Evolutionary conservation across 2,888 invertebrate species (phyloP).

Genomic region (Cosmopolites sordidus): DNA sequence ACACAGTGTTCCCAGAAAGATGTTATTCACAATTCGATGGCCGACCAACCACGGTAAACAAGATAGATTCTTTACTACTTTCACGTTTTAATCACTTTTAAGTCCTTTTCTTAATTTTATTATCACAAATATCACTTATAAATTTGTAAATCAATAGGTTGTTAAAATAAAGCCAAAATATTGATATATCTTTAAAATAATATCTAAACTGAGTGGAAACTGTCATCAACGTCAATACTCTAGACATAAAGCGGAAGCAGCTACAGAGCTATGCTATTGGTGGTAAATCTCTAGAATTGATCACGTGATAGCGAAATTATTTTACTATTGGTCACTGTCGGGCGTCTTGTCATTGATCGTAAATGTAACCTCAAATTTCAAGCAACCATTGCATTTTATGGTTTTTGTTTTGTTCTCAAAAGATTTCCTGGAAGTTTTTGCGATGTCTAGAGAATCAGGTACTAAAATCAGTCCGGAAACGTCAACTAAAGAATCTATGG

Average conservation of each 20-base stretch:
- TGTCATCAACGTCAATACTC: not conserved
- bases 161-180: too few species aligned
- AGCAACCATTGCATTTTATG: too few species aligned
- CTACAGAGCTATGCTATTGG: not conserved
- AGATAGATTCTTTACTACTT: slow-evolving; percentile 37
- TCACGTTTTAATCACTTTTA: too few species aligned
- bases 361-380: too few species aligned
- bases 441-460: not conserved
- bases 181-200: not conserved
- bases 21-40: slow-evolving; percentile 67
- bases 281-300: not conserved
- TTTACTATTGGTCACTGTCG: not conserved
- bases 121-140: too few species aligned
- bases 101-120: too few species aligned
- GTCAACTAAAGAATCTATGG: slow-evolving; percentile 9
- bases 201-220: not conserved
- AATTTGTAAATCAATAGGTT: too few species aligned
- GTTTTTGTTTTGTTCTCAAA: not conserved
- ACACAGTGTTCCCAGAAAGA: slow-evolving; percentile 52
- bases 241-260: not conserved
- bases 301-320: not conserved
- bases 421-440: slow-evolving; percentile 2
- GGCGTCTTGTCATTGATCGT: not conserved
- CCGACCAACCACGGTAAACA: slow-evolving; percentile 66
- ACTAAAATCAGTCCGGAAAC: slow-evolving; percentile 3